phyloP scores from a whole-genome alignment of 2,888 invertebrate species.

The Spisula solida region DNA sequence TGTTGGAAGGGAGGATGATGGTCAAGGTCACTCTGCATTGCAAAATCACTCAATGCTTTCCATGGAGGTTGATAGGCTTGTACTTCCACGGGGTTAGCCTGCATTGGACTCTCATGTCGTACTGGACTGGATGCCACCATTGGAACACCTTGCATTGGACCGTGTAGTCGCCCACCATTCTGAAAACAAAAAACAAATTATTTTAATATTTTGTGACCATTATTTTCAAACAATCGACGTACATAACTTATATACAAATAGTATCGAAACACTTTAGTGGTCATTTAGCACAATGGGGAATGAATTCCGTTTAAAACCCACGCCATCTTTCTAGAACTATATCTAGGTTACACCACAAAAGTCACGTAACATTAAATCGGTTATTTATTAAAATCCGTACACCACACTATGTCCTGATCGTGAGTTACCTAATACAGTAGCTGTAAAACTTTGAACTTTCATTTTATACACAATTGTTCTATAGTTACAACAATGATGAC shows the following conservation, averaged over 20 bases:
- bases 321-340: background rate
- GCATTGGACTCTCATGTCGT: slow-evolving; percentile 88
- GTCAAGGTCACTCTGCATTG: slow-evolving; percentile 97
- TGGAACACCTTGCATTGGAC: slow-evolving; percentile 98
- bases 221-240: background rate
- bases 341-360: background rate
- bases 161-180: slow-evolving; percentile 93
- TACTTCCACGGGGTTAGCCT: slow-evolving; percentile 93
- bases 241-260: too few species aligned
- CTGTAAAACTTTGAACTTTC: background rate
- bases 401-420: background rate
- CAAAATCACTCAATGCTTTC: slow-evolving; percentile 98
- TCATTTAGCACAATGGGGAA: background rate
- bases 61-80: slow-evolving; percentile 97
- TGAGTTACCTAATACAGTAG: background rate
- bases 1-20: slow-evolving; percentile 97
- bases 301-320: background rate
- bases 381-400: background rate
- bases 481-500: background rate
- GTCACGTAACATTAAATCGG: background rate
- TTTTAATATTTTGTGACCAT: background rate
- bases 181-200: slow-evolving; percentile 87
- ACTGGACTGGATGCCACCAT: slow-evolving; percentile 97
- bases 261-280: background rate
- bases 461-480: background rate